Base-by-base conservation (phyloP, 2,888 invertebrate species). In the Tetranychus truncatus region DNA sequence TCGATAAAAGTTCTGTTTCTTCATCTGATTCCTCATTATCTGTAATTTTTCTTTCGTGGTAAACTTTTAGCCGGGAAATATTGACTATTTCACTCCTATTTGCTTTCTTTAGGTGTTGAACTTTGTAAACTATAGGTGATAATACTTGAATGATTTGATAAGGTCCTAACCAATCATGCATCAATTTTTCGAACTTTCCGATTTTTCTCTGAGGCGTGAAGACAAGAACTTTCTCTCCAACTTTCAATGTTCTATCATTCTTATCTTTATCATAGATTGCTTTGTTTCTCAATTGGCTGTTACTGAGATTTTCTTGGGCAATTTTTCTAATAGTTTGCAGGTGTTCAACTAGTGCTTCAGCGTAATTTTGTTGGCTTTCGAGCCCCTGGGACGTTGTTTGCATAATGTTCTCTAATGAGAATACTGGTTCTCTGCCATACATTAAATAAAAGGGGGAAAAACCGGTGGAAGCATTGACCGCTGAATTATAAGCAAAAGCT, bases 361-460 rank as follows among this genome's bases (percentile, higher is more conserved):
- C n/a, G 44, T 73, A 75, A n/a, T 24, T 44, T 0, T 67, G 6
- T 0, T 15, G 65, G 24, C 45, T 34, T 0, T 45, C 2, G 1
- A 46, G 4, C 1, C 46, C 46, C 15, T 46, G 46, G 4, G 46
- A 11, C 0, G 9, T 9, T 15, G 20, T 9, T 0, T 67, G 45
- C 1, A 79, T 34, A 0, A 72, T 34, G 2, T 72, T 45, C 44
- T 78, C 77, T 3, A 74, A 46, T 4, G 80, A 78, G 7, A 80
- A 71, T 1, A 46, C 69, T 0, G 79, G 77, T 6, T 79, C 77
- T n/a, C 77, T 18, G 1, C 78, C 79, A 55, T 76, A 78, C 66
- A 79, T 66, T n/a, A 80, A 72, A 44, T 46, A 76, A 67, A 76
- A 78, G 1, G 80, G 80, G 6, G 77, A 72, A 15, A 76, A 76